phyloP scores from a whole-genome alignment of 2,113 vertebrate species.

The Phaetusa simplex region DNA sequence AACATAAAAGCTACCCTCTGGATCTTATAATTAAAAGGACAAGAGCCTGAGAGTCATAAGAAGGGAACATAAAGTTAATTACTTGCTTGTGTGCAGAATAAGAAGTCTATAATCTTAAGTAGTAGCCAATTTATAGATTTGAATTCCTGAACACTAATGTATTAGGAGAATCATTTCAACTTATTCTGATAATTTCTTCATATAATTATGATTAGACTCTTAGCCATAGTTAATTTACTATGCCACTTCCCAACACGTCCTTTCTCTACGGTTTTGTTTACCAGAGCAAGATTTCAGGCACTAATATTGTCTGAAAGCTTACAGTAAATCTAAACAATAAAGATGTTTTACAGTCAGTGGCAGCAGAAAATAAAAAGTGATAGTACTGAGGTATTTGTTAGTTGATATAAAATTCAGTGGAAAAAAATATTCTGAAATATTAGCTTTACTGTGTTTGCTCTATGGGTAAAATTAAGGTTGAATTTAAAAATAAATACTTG shows the following conservation, averaged over 20 bases:
- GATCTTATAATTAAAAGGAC: constrained; percentile 45
- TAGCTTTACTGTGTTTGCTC: not conserved
- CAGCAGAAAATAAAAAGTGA: not conserved
- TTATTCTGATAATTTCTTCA: constrained; percentile 33
- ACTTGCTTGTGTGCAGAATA: constrained; percentile 1
- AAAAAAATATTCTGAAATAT: not conserved
- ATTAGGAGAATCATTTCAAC: constrained; percentile 5
- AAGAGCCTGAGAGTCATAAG: not conserved
- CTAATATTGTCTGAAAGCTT: constrained; percentile 58
- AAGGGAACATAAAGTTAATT: not conserved
- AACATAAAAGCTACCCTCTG: constrained; percentile 17
- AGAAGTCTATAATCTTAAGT: constrained; percentile 27
- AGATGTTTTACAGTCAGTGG: constrained; percentile 63
- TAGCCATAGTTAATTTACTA: constrained; percentile 45
- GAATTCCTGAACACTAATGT: constrained; percentile 6
- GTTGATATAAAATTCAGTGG: not conserved
- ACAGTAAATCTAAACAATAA: constrained; percentile 65
- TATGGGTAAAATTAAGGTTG: not conserved
- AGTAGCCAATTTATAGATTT: constrained; percentile 5
- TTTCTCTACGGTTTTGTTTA: constrained; percentile 64
- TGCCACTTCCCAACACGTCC: constrained; percentile 60
- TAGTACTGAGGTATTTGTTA: not conserved
- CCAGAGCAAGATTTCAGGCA: constrained; percentile 45
- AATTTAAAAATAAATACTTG: not conserved
- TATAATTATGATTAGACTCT: constrained; percentile 32